Evolutionary conservation across 37 sponge, comb jelly and placozoan genomes (phyloP), one percentile per base, ranked within the genome.

Genomic region (Cliona cf. orientalis): DNA sequence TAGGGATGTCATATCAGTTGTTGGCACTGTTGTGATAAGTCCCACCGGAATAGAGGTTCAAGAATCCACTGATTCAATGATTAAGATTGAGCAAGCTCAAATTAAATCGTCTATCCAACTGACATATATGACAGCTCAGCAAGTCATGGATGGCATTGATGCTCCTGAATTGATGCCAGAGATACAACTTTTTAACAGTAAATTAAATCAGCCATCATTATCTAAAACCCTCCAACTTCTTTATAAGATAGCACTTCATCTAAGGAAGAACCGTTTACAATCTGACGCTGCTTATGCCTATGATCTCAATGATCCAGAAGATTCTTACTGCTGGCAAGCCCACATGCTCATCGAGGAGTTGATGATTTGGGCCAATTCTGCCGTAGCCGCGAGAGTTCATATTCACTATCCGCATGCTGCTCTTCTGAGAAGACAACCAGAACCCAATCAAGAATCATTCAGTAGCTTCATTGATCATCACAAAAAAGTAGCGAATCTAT

Each of bases 281-380:
- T 31, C 44, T 41, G 40, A 41, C 39, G 63, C 72, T 45, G 83
- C 72, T 0, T 78, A 38, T 72, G 41, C 26, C 43, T 83, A 82
- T 42, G 53, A 69, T n/a, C 3, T 66, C 45, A 34, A 29, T 60
- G 88, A 80, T 17, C 65, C 41, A 17, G 71, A 34, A 38, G 77
- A 84, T 11, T 40, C 21, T 5, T 3, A 19, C 17, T 74, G 57
- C 7, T 81, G 69, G 70, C 82, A 85, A 37, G 44, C 90, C 37
- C 79, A 85, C 37, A 19, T 80, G 33, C 11, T 93, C 46, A 69
- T 88, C 5, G 86, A 88, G 26, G 86, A 89, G 55, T 36, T 93
- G 33, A 93, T 93, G 90, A 88, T 93, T 38, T 93, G 86, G 86
- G 89, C 90, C 9, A 88, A 88, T 45, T 31, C 28, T 25, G 46